Evolutionary conservation across 1,140 invertebrate genomes (phyloP).

Genomic region (Zaprionus taronus): DNA sequence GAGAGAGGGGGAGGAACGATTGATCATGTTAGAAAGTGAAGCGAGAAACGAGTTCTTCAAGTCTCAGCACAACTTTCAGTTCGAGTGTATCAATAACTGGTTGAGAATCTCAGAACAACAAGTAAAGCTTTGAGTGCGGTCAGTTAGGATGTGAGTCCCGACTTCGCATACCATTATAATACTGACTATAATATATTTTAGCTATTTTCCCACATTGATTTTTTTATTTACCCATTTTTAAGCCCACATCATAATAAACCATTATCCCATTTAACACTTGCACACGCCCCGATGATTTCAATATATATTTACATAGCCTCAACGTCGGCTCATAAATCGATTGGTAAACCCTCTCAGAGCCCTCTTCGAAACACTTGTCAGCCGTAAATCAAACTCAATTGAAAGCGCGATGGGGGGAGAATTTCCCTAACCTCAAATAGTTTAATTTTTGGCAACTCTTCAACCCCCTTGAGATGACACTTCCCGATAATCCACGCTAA

Average conservation of each 20-base stretch:
- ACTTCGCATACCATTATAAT: background rate
- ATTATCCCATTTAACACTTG: conserved; percentile 8
- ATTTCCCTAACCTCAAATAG: conserved; percentile 34
- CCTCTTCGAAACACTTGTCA: conserved; percentile 57
- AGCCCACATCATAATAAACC: conserved; percentile 19
- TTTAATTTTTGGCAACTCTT: conserved; percentile 56
- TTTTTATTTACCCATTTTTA: conserved; percentile 17
- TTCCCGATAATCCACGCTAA: conserved; percentile 42
- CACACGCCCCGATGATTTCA: conserved; percentile 33
- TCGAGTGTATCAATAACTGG: conserved; percentile 39
- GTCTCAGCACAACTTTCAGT: conserved; percentile 18
- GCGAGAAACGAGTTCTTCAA: conserved; percentile 62
- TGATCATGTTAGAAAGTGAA: conserved; percentile 76
- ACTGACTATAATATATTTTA: background rate
- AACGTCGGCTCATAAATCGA: conserved; percentile 41
- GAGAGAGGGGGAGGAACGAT: conserved; percentile 18
- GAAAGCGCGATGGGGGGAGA: conserved; percentile 33
- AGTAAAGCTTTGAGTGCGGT: conserved; percentile 48
- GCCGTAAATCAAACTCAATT: conserved; percentile 69
- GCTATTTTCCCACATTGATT: background rate
- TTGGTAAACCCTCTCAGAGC: conserved; percentile 35
- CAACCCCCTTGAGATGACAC: conserved; percentile 41
- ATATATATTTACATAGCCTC: conserved; percentile 32
- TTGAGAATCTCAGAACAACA: conserved; percentile 19
- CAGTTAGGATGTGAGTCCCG: conserved; percentile 14